Conservation (phyloP, 1,140 invertebrate species). For the Phortica variegata region DNA sequence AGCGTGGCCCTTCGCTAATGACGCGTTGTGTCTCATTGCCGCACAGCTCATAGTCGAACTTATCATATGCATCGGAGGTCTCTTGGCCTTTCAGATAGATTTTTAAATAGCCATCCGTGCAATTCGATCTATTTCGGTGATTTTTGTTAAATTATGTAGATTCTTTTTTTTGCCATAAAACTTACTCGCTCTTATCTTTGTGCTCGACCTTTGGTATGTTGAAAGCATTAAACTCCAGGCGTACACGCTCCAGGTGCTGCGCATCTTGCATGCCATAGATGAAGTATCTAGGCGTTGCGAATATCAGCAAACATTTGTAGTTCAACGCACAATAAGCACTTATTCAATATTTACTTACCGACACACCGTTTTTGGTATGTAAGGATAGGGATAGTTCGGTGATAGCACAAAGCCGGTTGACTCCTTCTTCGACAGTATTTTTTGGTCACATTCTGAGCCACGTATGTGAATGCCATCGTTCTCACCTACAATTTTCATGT, state of each 20-base stretch:
- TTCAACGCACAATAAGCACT: neutral
- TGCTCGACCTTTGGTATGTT: slow-evolving; percentile 82
- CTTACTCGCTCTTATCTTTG: slow-evolving; percentile 55
- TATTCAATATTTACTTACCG: slow-evolving; percentile 60
- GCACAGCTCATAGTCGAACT: slow-evolving; percentile 90
- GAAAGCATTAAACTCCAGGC: slow-evolving; percentile 83
- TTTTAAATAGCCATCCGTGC: slow-evolving; percentile 87
- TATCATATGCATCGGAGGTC: slow-evolving; percentile 88
- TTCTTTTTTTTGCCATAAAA: neutral
- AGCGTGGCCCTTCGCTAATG: slow-evolving; percentile 85
- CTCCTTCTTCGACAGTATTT: slow-evolving; percentile 91
- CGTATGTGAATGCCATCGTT: slow-evolving; percentile 89
- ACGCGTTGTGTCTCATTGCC: slow-evolving; percentile 72
- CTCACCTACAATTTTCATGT: slow-evolving; percentile 57
- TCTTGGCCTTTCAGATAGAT: slow-evolving; percentile 91
- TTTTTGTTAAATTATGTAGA: neutral
- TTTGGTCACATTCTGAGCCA: slow-evolving; percentile 96
- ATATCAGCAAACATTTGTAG: too few relatives aligned
- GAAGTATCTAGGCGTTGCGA: slow-evolving; percentile 87
- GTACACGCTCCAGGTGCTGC: slow-evolving; percentile 90
- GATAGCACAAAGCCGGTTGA: slow-evolving; percentile 88
- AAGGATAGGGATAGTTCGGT: slow-evolving; percentile 93
- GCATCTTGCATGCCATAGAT: slow-evolving; percentile 95
- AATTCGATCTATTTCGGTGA: slow-evolving; percentile 62
- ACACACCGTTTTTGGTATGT: slow-evolving; percentile 92